A percentile compares a stretch with the other conserved stretches of the same genome.
phyloP scores from a whole-genome alignment of 2,888 invertebrate genomes.

The Drosophila parthenogenetica region DNA sequence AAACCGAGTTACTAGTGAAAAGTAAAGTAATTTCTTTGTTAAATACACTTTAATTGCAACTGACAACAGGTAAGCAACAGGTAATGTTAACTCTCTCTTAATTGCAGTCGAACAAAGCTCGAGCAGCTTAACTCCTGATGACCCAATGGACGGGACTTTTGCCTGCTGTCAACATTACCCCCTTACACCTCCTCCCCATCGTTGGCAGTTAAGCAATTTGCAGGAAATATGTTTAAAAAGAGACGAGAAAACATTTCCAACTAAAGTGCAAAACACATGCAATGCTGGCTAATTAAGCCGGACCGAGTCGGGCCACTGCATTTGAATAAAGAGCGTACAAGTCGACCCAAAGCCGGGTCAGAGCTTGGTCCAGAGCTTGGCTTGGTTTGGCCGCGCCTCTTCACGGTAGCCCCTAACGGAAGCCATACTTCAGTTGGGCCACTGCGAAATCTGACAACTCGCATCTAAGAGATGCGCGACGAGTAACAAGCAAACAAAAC shows the following conservation, averaged over 20 bases:
- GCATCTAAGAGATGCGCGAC: slow-evolving; percentile 72
- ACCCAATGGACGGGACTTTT: slow-evolving; percentile 43
- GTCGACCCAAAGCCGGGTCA: slow-evolving; percentile 13
- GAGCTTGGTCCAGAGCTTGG: slow-evolving; percentile 14
- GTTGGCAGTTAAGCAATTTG: slow-evolving; percentile 53
- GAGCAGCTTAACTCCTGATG: slow-evolving; percentile 38
- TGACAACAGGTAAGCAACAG: slow-evolving; percentile 26
- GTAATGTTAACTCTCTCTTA: slow-evolving; percentile 44
- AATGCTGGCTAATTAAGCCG: slow-evolving; percentile 75
- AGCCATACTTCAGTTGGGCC: slow-evolving; percentile 76
- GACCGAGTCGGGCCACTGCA: slow-evolving; percentile 58
- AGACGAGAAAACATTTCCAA: slow-evolving; percentile 21
- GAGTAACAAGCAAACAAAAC: slow-evolving; percentile 34
- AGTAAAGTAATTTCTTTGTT: slow-evolving; percentile 25
- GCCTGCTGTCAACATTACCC: slow-evolving; percentile 47
- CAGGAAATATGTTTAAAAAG: slow-evolving; percentile 44
- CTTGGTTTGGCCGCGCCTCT: slow-evolving; percentile 42
- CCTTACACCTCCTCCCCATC: background rate
- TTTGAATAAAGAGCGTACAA: slow-evolving; percentile 48
- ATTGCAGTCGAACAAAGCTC: slow-evolving; percentile 44
- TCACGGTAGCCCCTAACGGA: slow-evolving; percentile 79
- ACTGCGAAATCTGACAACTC: slow-evolving; percentile 73
- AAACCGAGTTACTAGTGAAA: background rate
- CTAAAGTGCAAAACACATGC: slow-evolving; percentile 75
- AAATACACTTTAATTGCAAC: slow-evolving; percentile 41